Base-by-base conservation (phyloP, 2,113 vertebrate species). In the Myocastor coypus region DNA sequence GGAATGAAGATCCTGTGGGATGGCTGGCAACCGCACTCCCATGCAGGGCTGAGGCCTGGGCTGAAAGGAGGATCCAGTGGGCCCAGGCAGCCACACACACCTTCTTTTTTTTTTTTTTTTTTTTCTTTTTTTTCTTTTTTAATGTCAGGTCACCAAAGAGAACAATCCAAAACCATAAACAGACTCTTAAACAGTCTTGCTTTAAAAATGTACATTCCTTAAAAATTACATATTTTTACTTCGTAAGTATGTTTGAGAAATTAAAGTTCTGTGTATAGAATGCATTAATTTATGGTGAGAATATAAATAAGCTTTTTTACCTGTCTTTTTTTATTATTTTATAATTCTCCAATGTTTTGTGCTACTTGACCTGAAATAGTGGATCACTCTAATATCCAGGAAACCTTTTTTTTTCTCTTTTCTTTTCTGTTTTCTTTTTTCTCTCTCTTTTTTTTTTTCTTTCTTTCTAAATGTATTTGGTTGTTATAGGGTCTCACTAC, bases 221-320 rank as follows among this genome's bases (percentile, higher is more conserved):
- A 37, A 37, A 69, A 86, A 52, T 92, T 94, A 16, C 0, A 10
- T 59, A 1, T 92, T 82, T 88, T 30, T 2, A 34, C 30, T 68
- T 87, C 20, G 57, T 71, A 75, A 34, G 13, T 71, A 52, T 87
- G 37, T 87, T 94, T 92, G 88, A 12, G 11, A 87, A 92, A 87
- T 85, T 88, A 69, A 93, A 93, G 26, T 75, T 77, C 34, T 92
- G 59, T 82, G 30, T 90, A 24, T 85, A 68, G 20, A 77, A 66
- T 37, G 26, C 92, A 75, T 4, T 69, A 30, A 34, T 50, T 83
- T 30, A 22, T 63, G 34, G 19, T 68, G 14, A 93, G 32, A 89
- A 68, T 87, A 6, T 73, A 42, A 93, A 34, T 14, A 34, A 5
- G 42, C 59, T 69, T n/a, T 69, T 19, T 69, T 69, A 20, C 20